These are phyloP conservation scores for Electrona antarctica DNA, from an alignment of 2,113 vertebrate species.

Conservation along the genomic window DNA sequence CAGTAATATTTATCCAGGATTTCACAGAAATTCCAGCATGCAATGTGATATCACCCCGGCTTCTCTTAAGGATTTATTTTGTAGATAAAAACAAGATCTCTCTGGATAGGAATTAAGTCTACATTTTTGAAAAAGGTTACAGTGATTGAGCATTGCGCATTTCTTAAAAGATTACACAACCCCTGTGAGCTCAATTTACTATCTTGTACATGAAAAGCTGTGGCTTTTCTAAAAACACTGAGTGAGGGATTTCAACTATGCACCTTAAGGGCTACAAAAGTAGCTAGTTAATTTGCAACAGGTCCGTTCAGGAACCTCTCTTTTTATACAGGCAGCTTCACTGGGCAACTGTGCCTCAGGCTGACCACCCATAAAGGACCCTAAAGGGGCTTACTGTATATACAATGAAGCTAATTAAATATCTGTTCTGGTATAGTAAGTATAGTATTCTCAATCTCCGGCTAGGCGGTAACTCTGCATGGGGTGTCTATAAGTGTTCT, in stretches of 20 bases:
- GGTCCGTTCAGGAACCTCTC: slow-evolving; percentile 6
- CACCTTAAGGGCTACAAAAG: slow-evolving; percentile 3
- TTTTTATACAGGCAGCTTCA: slow-evolving; percentile 33
- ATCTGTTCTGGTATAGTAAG: background rate
- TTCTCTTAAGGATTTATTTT: slow-evolving; percentile 14
- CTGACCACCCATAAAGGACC: slow-evolving; percentile 23
- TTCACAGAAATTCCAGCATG: slow-evolving; percentile 24
- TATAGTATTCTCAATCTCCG: background rate
- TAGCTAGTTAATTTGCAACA: slow-evolving; percentile 51
- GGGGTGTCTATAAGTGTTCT: background rate
- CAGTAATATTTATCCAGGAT: slow-evolving; percentile 6
- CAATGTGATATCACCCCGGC: slow-evolving; percentile 10
- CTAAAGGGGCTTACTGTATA: background rate
- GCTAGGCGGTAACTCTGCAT: slow-evolving; percentile 4
- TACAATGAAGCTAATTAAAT: background rate
- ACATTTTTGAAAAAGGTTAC: background rate
- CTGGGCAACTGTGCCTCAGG: background rate
- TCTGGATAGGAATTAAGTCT: background rate
- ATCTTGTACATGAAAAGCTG: slow-evolving; percentile 6
- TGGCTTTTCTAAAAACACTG: slow-evolving; percentile 10
- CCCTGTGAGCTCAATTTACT: background rate
- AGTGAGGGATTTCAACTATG: slow-evolving; percentile 11
- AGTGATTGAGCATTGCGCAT: background rate
- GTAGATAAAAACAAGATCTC: slow-evolving; percentile 3
- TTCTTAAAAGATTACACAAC: slow-evolving; percentile 13